phyloP scores from a whole-genome alignment of 37 sponge, comb jelly and placozoan species.

The Eunapius fragilis region DNA sequence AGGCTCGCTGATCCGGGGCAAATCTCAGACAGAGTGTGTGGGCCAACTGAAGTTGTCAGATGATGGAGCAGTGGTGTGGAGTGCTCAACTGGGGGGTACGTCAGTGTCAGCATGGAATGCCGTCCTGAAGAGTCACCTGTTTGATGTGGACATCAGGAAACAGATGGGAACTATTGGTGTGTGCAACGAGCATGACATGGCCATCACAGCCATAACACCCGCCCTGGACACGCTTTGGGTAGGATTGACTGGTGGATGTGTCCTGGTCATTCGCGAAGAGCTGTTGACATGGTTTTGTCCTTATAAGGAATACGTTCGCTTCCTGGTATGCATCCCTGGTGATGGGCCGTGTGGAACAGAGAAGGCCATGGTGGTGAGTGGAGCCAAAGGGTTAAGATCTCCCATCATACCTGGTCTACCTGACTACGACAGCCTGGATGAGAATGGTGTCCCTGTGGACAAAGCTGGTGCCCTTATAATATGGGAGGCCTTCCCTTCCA shows the following conservation, averaged over 20 bases:
- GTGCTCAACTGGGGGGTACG: conserved; percentile 57
- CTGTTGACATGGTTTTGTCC: conserved; percentile 42
- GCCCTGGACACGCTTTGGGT: conserved; percentile 82
- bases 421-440: conserved; percentile 4
- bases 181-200: neutral
- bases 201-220: conserved; percentile 62
- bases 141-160: conserved; percentile 18
- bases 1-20: conserved; percentile 25
- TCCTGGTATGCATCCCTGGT: conserved; percentile 34
- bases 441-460: conserved; percentile 28
- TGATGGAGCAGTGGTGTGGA: conserved; percentile 59
- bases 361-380: conserved; percentile 66
- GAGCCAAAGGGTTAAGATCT: conserved; percentile 52
- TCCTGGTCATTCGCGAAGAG: conserved; percentile 56
- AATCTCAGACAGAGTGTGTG: neutral
- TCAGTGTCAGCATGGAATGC: conserved; percentile 65
- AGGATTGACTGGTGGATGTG: conserved; percentile 76
- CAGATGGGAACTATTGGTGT: neutral
- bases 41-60: neutral
- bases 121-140: conserved; percentile 21
- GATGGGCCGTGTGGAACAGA: conserved; percentile 63
- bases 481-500: conserved; percentile 69
- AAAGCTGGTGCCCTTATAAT: conserved; percentile 52
- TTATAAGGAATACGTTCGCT: conserved; percentile 54
- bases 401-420: neutral